phyloP scores from a whole-genome alignment of 1,140 invertebrate species.

The Drosophila erecta region DNA sequence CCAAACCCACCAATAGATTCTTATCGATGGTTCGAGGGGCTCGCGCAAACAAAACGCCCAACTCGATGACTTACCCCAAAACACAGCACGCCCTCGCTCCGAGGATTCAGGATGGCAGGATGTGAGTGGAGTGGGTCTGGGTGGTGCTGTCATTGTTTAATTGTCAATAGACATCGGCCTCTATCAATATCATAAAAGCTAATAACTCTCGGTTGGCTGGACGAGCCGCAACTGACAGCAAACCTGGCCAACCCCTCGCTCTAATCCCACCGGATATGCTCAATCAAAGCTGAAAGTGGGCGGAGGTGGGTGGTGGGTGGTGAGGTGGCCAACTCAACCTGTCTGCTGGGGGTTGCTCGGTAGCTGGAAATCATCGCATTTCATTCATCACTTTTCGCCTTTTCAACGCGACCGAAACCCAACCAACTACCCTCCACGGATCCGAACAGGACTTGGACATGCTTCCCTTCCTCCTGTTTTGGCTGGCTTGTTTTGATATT shows the following conservation, averaged over 20 bases:
- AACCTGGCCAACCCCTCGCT: constrained; percentile 64
- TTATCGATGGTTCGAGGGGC: constrained; percentile 38
- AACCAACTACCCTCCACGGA: constrained; percentile 55
- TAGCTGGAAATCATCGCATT: constrained; percentile 80
- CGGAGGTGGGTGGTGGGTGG: constrained; percentile 36
- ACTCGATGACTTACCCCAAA: constrained; percentile 53
- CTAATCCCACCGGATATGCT: constrained; percentile 84
- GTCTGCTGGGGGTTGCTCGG: constrained; percentile 43
- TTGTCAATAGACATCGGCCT: constrained; percentile 84
- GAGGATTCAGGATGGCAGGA: constrained; percentile 15
- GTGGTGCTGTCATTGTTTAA: constrained; percentile 75
- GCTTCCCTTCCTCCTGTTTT: constrained; percentile 33
- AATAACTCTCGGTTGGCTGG: constrained; percentile 84
- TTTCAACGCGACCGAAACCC: constrained; percentile 50
- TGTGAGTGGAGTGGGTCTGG: constrained; percentile 1
- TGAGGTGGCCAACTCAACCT: constrained; percentile 55
- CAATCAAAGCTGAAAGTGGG: constrained; percentile 83
- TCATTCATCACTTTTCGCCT: constrained; percentile 84
- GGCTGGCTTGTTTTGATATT: constrained; percentile 76
- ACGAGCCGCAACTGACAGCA: constrained; percentile 42
- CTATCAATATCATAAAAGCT: constrained; percentile 84
- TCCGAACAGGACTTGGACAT: constrained; percentile 49
- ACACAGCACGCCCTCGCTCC: constrained; percentile 22
- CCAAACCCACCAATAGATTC: constrained; percentile 48
- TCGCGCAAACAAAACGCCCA: constrained; percentile 61